phyloP scores from a whole-genome alignment of 2,888 invertebrate species.

The Drosophila vallismaia region DNA sequence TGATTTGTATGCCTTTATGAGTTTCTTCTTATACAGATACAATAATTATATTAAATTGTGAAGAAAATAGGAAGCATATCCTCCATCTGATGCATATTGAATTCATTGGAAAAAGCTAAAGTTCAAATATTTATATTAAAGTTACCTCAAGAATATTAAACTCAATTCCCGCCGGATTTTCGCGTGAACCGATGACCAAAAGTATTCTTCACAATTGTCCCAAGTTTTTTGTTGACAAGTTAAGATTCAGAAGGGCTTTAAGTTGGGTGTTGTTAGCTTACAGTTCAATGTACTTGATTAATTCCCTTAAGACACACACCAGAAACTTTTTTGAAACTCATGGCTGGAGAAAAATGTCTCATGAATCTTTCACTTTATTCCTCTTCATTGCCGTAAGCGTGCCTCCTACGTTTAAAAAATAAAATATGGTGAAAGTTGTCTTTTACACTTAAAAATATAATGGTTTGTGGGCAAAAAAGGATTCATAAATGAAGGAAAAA shows the following conservation, averaged over 20 bases:
- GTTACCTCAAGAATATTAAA: neutral
- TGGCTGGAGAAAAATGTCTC: neutral
- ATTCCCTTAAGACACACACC: conserved; percentile 15
- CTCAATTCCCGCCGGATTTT: neutral
- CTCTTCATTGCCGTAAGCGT: neutral
- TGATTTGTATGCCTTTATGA: neutral
- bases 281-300: conserved; percentile 25
- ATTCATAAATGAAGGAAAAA: too few species aligned
- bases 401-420: conserved; percentile 6
- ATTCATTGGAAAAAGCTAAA: neutral
- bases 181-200: conserved; percentile 5
- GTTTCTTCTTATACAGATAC: neutral
- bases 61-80: too few species aligned
- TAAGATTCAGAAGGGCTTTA: conserved; percentile 1
- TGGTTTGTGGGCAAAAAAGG: neutral
- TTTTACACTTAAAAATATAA: neutral
- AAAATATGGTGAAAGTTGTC: neutral
- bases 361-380: conserved; percentile 1
- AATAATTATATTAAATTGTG: too few species aligned
- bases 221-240: conserved; percentile 10
- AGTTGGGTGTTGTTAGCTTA: conserved; percentile 2
- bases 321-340: conserved; percentile 11
- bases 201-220: conserved; percentile 13
- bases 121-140: neutral
- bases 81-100: too few species aligned